Evolutionary conservation across 1,140 invertebrate genomes (phyloP).

Genomic region (Drosophila hydei): DNA sequence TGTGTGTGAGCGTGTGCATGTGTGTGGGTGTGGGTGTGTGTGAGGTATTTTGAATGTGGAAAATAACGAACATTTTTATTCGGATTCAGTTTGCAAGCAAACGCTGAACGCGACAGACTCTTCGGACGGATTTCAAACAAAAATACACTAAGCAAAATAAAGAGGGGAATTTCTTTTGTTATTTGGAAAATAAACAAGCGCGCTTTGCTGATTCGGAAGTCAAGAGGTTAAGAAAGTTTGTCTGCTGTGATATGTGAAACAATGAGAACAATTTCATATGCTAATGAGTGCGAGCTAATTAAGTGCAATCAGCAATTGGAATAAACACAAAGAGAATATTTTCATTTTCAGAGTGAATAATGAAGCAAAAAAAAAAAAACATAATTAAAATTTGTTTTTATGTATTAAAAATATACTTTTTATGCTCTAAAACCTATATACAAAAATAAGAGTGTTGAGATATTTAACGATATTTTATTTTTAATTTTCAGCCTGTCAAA

Average conservation of each 20-base stretch:
- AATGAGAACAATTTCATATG: slow-evolving; percentile 7
- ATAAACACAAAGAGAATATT: slow-evolving; percentile 4
- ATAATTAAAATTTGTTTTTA: background rate
- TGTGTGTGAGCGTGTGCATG: slow-evolving; percentile 10
- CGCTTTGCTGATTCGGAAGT: slow-evolving; percentile 34
- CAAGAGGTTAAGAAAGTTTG: slow-evolving; percentile 69
- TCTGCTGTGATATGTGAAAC: slow-evolving; percentile 27
- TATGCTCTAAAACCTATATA: background rate
- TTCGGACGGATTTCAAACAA: slow-evolving; percentile 27
- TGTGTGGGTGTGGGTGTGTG: slow-evolving; percentile 6
- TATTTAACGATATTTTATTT: slow-evolving; percentile 12
- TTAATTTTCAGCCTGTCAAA: slow-evolving; percentile 23
- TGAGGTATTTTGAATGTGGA: slow-evolving; percentile 26
- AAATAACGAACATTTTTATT: slow-evolving; percentile 60
- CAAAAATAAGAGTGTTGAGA: slow-evolving; percentile 2
- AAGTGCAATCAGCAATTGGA: slow-evolving; percentile 8
- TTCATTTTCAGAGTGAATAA: background rate
- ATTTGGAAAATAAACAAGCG: slow-evolving; percentile 43
- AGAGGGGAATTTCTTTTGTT: slow-evolving; percentile 46
- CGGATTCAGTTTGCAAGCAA: slow-evolving; percentile 66
- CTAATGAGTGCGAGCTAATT: slow-evolving; percentile 12
- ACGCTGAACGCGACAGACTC: slow-evolving; percentile 66
- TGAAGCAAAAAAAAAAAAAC: background rate
- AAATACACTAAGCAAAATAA: slow-evolving; percentile 2
- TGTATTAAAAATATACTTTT: background rate